Evolutionary conservation across 53 echinoderm and acorn worm species (phyloP).

Genomic region (Echinarachnius parma): DNA sequence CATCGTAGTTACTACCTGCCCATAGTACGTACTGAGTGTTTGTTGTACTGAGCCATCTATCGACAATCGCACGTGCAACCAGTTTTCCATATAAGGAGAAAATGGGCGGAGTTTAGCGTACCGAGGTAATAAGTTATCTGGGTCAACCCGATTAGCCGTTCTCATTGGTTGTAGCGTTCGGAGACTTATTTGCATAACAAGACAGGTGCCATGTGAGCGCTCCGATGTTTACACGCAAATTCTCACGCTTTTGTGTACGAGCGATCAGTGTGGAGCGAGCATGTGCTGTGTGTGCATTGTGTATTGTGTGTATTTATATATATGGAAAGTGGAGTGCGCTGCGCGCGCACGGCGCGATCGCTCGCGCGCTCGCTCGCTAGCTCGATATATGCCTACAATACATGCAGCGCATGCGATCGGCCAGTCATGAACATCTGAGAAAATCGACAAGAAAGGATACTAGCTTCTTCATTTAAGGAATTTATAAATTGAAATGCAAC

Average conservation of each 20-base stretch:
- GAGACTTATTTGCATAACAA: slow-evolving; percentile 11
- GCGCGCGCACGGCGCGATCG: neutral
- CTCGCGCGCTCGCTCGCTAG: neutral
- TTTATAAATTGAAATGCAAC: too few species aligned
- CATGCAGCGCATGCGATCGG: too few species aligned
- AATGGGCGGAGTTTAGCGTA: slow-evolving; percentile 26
- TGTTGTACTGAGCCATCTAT: slow-evolving; percentile 16
- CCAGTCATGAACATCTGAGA: too few species aligned
- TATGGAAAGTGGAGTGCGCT: neutral
- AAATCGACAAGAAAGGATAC: too few species aligned
- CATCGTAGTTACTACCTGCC: too few species aligned
- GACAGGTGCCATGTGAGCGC: too few species aligned
- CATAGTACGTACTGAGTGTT: too few species aligned
- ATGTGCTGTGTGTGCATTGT: neutral
- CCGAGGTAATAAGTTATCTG: neutral
- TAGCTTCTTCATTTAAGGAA: too few species aligned
- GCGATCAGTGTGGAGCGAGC: neutral
- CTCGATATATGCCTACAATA: neutral
- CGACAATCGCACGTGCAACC: slow-evolving; percentile 7
- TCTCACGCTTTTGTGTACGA: too few species aligned
- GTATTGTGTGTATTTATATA: too few species aligned
- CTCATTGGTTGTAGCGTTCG: slow-evolving; percentile 3
- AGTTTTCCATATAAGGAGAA: slow-evolving; percentile 26
- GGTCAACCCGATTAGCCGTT: neutral
- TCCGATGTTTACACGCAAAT: too few species aligned